Percentiles rank a stretch among this genome's conserved stretches.
These are phyloP conservation scores for Lasioglossum figueresi DNA, from an alignment of 2,888 invertebrate species.

Conservation along the genomic window DNA sequence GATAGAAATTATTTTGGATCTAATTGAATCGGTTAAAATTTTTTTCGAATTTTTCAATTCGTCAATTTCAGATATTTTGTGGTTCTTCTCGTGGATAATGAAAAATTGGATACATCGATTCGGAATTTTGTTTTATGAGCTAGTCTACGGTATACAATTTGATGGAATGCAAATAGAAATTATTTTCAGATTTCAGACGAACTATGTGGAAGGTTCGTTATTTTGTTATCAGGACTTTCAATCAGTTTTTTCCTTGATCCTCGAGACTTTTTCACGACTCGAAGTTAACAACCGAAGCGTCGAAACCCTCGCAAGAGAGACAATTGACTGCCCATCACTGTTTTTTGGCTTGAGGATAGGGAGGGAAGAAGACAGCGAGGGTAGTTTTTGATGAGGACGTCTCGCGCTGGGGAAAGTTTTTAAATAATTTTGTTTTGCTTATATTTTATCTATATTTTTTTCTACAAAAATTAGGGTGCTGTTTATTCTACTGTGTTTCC, in stretches of 20 bases:
- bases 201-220: too few relatives aligned
- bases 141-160: too few relatives aligned
- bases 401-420: background rate
- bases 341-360: conserved; percentile 3
- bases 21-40: too few relatives aligned
- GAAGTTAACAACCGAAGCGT: background rate
- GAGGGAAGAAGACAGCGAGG: background rate
- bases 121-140: too few relatives aligned
- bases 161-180: too few relatives aligned
- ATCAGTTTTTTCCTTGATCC: background rate
- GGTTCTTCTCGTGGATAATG: too few relatives aligned
- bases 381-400: background rate
- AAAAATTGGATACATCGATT: too few relatives aligned
- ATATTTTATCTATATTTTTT: background rate
- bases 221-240: too few relatives aligned
- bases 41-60: too few relatives aligned
- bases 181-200: too few relatives aligned
- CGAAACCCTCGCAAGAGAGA: background rate
- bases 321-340: conserved; percentile 6
- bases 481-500: background rate
- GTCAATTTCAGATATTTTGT: background rate
- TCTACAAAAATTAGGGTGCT: background rate
- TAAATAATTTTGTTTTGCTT: background rate
- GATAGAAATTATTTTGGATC: background rate
- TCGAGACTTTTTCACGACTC: background rate